Evolutionary conservation across 2,797 vertebrate genomes (phyloP), one percentile per base, ranked within the genome.

Genomic region (Anguilla obscura): DNA sequence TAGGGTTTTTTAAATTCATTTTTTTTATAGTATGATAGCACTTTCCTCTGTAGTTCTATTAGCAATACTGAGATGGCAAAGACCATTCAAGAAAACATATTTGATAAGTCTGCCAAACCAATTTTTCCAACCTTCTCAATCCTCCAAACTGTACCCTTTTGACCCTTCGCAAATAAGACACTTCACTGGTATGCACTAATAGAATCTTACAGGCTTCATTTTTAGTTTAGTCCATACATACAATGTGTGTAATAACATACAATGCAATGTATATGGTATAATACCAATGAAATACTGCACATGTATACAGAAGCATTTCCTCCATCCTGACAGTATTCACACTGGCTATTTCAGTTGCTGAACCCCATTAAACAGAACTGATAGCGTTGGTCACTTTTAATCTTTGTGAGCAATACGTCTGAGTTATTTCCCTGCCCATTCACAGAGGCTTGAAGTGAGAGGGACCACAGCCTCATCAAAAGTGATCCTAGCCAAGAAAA

Each of bases 381-480:
- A 76, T 40, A 76, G 74, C 33, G 21, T 18, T 40, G 74, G 74
- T 76, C 74, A 76, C 74, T 76, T 76, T 76, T 40, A 76, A 76
- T 76, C 74, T 76, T 76, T 40, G 33, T 76, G 33, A 76, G 74
- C 74, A 76, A 76, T 36, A 21, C 12, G 27, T 40, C 74, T 76
- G 74, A n/a, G 74, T 40, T 76, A 16, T 76, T 76, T 4, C 12
- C 3, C 74, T 6, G 10, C 36, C 74, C 74, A 76, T 40, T 71
- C 69, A 30, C 27, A 71, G 27, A 30, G 36, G 33, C 74, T 18
- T 40, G 12, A 76, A 76, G 33, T 5, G 36, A 76, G 16, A 76
- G 74, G 36, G 74, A 76, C 74, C 24, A 21, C 7, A 18, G 74
- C 74, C 74, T 76, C 74, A 40, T 76, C 36, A 76, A 40, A 76